Evolutionary conservation across 2,113 vertebrate genomes (phyloP), one percentile per base, ranked within the genome.

Genomic region (Halichoerus grypus): DNA sequence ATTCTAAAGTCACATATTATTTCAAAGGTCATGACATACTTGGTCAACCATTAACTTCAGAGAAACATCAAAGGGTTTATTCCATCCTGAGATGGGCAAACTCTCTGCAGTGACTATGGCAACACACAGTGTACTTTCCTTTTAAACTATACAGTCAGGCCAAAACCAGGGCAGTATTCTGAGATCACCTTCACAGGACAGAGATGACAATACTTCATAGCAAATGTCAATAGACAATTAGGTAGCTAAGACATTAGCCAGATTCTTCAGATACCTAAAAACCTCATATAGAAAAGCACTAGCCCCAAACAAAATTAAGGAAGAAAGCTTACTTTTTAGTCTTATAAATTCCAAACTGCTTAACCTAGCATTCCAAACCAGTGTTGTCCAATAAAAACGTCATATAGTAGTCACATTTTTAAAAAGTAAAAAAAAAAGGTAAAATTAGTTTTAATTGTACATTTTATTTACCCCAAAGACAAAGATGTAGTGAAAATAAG

Each of bases 301-400:
- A 33, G 2, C 18, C 26, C 26, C 31, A 31, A 72, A 53, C 33
- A 84, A 71, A 71, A 93, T 15, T 3, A 28, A 26, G 31, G 39
- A 42, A 72, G 33, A 88, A 96, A 82, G n/a, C 65, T 96, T 59
- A 57, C 49, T 65, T 85, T 80, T n/a, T 15, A 5, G 24, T 87
- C 76, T 55, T 51, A 18, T 31, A 86, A 31, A 81, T 77, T 72
- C 22, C 65, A 81, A 69, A 33, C 19, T 46, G 26, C 82, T 42
- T 81, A 61, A 69, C 4, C 46, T 81, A 33, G 39, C 21, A 57
- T 67, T 88, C 24, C 42, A 57, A 61, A 69, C 21, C 33, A 67
- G 22, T 1, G 55, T 15, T 61, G 39, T 46, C 61, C 42, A 53
- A 21, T 59, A 63, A 57, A 88, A 67, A 8, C 24, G 63, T 1